Evolutionary conservation across 2,888 invertebrate species (phyloP).

Genomic region (Synanthedon andrenaeformis): DNA sequence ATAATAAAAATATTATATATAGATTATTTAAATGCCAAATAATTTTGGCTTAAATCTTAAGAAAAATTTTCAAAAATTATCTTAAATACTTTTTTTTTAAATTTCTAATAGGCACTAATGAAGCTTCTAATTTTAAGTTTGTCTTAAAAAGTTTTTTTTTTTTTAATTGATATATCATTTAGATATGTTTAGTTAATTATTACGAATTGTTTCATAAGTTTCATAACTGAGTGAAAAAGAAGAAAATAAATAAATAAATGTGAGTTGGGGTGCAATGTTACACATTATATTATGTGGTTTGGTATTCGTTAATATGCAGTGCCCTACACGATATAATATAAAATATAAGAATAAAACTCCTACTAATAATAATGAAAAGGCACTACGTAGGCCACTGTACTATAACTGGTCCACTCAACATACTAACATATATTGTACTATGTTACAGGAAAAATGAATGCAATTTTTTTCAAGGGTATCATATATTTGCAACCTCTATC

Average conservation of each 20-base stretch:
- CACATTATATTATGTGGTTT: conserved; percentile 3
- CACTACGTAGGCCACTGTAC: conserved; percentile 65
- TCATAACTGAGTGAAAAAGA: no score
- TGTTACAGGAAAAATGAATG: background rate
- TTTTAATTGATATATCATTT: background rate
- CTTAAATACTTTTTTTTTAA: background rate
- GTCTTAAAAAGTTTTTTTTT: background rate
- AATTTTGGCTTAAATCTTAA: background rate
- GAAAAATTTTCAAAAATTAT: background rate
- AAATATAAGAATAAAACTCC: conserved; percentile 8
- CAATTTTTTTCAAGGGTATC: background rate
- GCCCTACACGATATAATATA: conserved; percentile 20
- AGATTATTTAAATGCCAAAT: no score
- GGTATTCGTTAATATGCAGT: conserved; percentile 27
- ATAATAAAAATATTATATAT: no score
- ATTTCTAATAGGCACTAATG: background rate
- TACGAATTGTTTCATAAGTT: no score
- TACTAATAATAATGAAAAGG: conserved; percentile 43
- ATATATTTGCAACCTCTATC: no score
- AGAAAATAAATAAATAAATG: no score
- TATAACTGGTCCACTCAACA: conserved; percentile 52
- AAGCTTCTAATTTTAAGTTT: background rate
- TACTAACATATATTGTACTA: background rate
- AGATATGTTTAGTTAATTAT: no score
- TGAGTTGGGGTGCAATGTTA: background rate